Base-by-base conservation (phyloP, 2,113 vertebrate genomes). In the Uropsilus gracilis region DNA sequence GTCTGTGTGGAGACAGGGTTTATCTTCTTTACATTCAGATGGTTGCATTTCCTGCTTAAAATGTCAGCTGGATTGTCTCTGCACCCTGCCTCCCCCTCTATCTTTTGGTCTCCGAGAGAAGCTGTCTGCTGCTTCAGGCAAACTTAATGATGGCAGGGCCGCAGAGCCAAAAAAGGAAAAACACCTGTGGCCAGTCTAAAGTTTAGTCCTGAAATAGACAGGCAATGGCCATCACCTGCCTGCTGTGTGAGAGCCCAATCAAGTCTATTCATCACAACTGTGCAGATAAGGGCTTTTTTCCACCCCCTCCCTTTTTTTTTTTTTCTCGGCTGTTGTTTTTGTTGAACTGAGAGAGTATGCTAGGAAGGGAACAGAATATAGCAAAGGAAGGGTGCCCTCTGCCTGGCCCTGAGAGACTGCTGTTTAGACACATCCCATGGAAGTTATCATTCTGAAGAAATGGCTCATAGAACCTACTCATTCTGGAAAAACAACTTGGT, bases 1-100 rank as follows among this genome's bases (percentile, higher is more conserved):
- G 73, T 76, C 88, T 90, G 93, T 57, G 68, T 30, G 55, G 87
- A 97, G 87, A 93, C 71, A 75, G 93, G 94, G 94, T 32, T 97
- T 96, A 95, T 97, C 97, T 96, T 96, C 96, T 97, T 97, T 96
- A 96, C 95, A 97, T 97, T 97, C 97, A 97, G 94, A 94, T 96
- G 97, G 85, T 72, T 95, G 92, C 96, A 69, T 97, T 97, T 97
- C 97, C 97, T 97, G 96, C 95, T 96, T 96, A 87, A 96, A 93
- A 95, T 94, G 95, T 97, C 97, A 97, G 97, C 97, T 97, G 97
- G 97, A 94, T 97, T 90, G 93, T 96, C 93, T 97, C 97, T 61
- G 63, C 69, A 83, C 90, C 87, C 94, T 87, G 80, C 94, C 92
- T 85, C 94, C 91, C 91, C 72, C 93, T 86, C 80, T 22, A 91